Evolutionary conservation across 2,113 vertebrate species (phyloP).

Genomic region (Herpailurus yagouaroundi): DNA sequence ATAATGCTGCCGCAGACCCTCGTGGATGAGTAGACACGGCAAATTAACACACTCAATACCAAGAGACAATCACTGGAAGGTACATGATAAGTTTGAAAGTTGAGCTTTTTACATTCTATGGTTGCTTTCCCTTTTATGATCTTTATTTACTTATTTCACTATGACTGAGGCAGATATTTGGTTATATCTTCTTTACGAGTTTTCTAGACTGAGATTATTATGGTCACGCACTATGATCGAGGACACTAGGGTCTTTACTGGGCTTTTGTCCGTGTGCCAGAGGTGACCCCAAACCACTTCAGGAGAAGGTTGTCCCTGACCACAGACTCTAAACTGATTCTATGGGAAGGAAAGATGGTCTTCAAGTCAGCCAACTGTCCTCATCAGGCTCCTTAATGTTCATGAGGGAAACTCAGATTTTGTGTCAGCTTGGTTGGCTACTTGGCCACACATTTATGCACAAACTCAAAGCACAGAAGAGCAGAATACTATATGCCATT

Average conservation of each 20-base stretch:
- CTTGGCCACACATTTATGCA: background rate
- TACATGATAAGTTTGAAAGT: background rate
- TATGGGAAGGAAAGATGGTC: background rate
- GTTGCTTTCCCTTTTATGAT: background rate
- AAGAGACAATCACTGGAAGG: background rate
- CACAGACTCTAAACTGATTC: background rate
- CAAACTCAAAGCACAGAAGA: background rate
- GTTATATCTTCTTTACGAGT: background rate
- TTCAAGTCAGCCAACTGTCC: background rate
- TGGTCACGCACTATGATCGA: background rate
- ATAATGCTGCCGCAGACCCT: background rate
- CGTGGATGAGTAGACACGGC: background rate
- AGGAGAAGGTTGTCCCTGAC: background rate
- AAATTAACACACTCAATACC: background rate
- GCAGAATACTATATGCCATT: rapidly evolving
- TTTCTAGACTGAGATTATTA: background rate
- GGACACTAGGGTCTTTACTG: background rate
- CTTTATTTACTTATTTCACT: background rate
- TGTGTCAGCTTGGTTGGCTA: background rate
- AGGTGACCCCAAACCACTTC: background rate
- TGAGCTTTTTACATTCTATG: background rate
- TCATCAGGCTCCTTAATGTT: background rate
- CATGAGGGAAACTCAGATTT: background rate
- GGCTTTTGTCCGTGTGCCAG: background rate
- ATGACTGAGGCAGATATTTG: background rate